Evolutionary conservation across 2,797 vertebrate species (phyloP).

Genomic region (Ctenosaura bakeri): DNA sequence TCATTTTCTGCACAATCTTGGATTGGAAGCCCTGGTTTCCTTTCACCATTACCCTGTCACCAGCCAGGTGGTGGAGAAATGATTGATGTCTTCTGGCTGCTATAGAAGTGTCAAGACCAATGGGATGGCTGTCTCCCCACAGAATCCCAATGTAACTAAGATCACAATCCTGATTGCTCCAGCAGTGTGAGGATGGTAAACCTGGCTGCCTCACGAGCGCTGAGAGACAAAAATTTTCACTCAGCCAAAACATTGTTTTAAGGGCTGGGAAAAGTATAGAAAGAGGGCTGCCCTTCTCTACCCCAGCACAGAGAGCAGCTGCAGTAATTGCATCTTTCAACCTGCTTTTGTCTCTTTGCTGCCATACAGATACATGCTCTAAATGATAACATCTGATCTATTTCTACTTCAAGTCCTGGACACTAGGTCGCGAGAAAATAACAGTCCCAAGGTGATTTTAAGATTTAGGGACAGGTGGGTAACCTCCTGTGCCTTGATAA

Average conservation of each 20-base stretch:
- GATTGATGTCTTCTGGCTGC: not conserved
- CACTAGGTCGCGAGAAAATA: not conserved
- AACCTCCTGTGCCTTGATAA: not conserved
- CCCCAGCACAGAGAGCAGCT: not conserved
- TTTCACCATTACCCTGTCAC: not conserved
- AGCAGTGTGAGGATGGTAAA: not conserved
- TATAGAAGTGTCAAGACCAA: not conserved
- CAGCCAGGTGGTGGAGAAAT: not conserved
- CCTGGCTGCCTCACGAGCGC: not conserved
- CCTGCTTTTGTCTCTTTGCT: not conserved
- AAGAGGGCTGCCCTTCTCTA: not conserved
- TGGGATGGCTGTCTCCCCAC: not conserved
- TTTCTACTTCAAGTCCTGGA: not conserved
- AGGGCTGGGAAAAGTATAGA: not conserved
- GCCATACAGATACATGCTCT: no score
- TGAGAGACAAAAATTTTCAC: no score
- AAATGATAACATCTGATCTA: not conserved
- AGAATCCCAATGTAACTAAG: no score
- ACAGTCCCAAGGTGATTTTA: not conserved
- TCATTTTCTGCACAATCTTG: not conserved
- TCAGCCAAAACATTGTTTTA: not conserved
- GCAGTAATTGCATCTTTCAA: not conserved
- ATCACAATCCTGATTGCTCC: not conserved
- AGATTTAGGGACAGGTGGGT: not conserved
- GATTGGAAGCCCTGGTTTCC: no score